Conservation (phyloP, 53 echinoderm and acorn worm species). For the Holothuria leucospilota region DNA sequence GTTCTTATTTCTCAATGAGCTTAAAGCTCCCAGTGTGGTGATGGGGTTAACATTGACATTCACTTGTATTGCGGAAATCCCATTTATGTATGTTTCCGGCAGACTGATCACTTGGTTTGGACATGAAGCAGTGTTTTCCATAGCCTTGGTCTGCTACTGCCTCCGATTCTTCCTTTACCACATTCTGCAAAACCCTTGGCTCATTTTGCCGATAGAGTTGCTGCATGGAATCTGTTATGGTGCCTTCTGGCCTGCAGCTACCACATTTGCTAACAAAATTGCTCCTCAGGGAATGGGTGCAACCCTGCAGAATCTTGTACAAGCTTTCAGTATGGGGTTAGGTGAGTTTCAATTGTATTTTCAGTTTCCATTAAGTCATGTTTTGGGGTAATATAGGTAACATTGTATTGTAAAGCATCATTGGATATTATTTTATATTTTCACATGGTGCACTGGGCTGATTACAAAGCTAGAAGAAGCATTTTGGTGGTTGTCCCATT, state of each 20-base stretch:
- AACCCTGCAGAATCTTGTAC: slow-evolving; percentile 69
- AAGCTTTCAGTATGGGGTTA: slow-evolving; percentile 56
- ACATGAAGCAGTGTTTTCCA: slow-evolving; percentile 70
- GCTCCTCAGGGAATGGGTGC: slow-evolving; percentile 74
- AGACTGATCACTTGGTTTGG: slow-evolving; percentile 75
- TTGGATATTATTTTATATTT: too few species aligned
- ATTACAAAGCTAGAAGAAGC: too few species aligned
- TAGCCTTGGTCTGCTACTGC: slow-evolving; percentile 70
- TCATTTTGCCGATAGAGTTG: slow-evolving; percentile 73
- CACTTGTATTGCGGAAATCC: slow-evolving; percentile 83
- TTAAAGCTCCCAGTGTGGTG: slow-evolving; percentile 70
- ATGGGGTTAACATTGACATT: slow-evolving; percentile 90
- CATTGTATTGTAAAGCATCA: too few species aligned
- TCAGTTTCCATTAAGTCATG: too few species aligned
- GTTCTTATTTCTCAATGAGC: slow-evolving; percentile 84
- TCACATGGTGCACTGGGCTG: too few species aligned
- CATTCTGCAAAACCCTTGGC: slow-evolving; percentile 72
- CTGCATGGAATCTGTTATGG: slow-evolving; percentile 81
- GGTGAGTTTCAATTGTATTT: slow-evolving; percentile 55
- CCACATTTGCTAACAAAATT: slow-evolving; percentile 60
- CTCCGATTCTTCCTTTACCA: slow-evolving; percentile 69
- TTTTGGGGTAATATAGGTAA: too few species aligned
- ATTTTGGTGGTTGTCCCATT: too few species aligned
- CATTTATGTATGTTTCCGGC: slow-evolving; percentile 83
- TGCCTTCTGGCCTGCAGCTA: slow-evolving; percentile 73